Evolutionary conservation across 2,113 vertebrate species (phyloP).

Genomic region (Pelecanus crispus): DNA sequence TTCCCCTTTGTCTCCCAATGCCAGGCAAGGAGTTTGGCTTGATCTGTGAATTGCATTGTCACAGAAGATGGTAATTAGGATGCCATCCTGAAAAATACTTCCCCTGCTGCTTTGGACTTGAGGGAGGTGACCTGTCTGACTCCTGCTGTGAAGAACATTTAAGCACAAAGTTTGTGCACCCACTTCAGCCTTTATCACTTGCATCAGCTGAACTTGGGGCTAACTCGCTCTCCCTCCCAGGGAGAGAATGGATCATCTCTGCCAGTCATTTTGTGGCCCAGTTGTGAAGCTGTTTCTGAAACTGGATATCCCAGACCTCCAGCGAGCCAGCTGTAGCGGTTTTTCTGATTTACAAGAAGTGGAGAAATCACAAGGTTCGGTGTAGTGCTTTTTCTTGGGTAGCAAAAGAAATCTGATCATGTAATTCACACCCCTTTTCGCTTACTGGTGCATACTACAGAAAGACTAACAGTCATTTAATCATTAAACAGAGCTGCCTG

Average conservation of each 20-base stretch:
- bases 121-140: background rate
- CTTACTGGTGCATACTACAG: background rate
- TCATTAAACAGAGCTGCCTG: background rate
- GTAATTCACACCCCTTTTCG: background rate
- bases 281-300: background rate
- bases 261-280: background rate
- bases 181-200: background rate
- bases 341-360: background rate
- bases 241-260: background rate
- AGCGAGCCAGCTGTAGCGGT: rapidly evolving
- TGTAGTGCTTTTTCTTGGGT: background rate
- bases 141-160: background rate
- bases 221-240: background rate
- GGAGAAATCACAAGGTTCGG: background rate
- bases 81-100: background rate
- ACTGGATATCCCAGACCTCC: background rate
- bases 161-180: background rate
- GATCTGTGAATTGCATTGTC: background rate
- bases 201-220: background rate
- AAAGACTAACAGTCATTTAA: background rate
- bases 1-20: rapidly evolving
- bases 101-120: background rate
- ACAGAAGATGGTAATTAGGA: background rate
- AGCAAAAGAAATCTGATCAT: background rate
- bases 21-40: background rate